Evolutionary conservation across 64 coral and sea anemone species (phyloP).

Genomic region (Dendrophyllia cribrosa): DNA sequence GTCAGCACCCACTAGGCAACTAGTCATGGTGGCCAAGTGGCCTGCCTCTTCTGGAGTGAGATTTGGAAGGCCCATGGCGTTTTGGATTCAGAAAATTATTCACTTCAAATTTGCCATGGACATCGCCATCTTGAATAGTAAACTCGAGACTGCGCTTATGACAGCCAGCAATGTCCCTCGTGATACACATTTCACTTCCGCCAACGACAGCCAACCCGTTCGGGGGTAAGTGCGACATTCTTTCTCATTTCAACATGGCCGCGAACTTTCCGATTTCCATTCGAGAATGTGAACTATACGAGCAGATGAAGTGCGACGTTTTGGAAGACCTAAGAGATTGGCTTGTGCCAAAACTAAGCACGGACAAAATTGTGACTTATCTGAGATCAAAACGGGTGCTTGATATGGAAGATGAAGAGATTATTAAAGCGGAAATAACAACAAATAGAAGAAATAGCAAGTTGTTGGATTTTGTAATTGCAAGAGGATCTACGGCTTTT

Average conservation of each 20-base stretch:
- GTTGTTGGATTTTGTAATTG: slow-evolving; percentile 74
- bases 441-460: slow-evolving; percentile 44
- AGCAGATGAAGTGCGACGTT: slow-evolving; percentile 81
- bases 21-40: too few relatives aligned
- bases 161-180: neutral
- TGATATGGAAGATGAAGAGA: slow-evolving; percentile 72
- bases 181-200: neutral
- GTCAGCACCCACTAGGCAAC: too few relatives aligned
- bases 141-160: neutral
- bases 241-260: slow-evolving; percentile 2
- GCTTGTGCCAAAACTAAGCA: slow-evolving; percentile 56
- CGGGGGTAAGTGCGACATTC: too few relatives aligned
- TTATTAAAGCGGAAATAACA: slow-evolving; percentile 74
- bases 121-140: neutral
- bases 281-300: slow-evolving; percentile 63
- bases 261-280: slow-evolving; percentile 18
- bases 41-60: slow-evolving; percentile 90
- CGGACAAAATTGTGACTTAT: slow-evolving; percentile 82
- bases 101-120: neutral
- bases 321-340: slow-evolving; percentile 85
- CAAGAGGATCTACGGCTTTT: slow-evolving; percentile 68
- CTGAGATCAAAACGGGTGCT: slow-evolving; percentile 83
- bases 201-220: too few relatives aligned
- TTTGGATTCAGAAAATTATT: neutral
- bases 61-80: slow-evolving; percentile 87